Evolutionary conservation across 2,888 invertebrate species (phyloP).

Genomic region (Formica aserva): DNA sequence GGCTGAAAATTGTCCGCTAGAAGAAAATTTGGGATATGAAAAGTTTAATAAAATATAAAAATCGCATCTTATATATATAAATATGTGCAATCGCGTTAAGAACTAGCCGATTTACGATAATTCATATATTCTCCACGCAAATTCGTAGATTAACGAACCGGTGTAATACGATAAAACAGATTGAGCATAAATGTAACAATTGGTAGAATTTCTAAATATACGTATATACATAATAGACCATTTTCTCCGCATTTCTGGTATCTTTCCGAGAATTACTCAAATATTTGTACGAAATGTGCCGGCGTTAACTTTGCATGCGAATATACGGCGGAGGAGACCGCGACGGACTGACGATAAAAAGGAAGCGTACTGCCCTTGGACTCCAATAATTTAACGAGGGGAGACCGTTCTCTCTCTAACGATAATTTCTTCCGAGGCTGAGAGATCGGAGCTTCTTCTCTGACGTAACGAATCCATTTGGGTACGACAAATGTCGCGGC

Average conservation of each 20-base stretch:
- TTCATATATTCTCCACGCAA: neutral
- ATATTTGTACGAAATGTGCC: neutral
- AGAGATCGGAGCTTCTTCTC: slow-evolving; percentile 46
- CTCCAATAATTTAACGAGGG: slow-evolving; percentile 60
- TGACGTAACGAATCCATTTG: slow-evolving; percentile 54
- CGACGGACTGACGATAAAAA: slow-evolving; percentile 50
- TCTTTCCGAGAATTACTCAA: neutral
- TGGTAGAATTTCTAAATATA: neutral
- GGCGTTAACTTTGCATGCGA: slow-evolving; percentile 14
- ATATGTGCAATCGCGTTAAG: neutral
- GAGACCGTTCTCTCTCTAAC: slow-evolving; percentile 46
- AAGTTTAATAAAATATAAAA: neutral
- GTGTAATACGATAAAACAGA: neutral
- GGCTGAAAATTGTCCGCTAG: slow-evolving; percentile 4
- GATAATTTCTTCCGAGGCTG: slow-evolving; percentile 56
- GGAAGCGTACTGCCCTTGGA: slow-evolving; percentile 61
- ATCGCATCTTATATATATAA: neutral
- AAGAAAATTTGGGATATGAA: neutral
- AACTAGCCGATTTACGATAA: neutral
- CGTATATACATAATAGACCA: neutral
- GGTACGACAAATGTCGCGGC: neutral
- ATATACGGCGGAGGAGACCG: slow-evolving; percentile 7
- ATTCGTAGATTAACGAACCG: neutral
- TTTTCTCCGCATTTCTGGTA: neutral
- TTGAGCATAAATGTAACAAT: neutral